Evolutionary conservation across 1,140 invertebrate species (phyloP).

Genomic region (Arion vulgaris): DNA sequence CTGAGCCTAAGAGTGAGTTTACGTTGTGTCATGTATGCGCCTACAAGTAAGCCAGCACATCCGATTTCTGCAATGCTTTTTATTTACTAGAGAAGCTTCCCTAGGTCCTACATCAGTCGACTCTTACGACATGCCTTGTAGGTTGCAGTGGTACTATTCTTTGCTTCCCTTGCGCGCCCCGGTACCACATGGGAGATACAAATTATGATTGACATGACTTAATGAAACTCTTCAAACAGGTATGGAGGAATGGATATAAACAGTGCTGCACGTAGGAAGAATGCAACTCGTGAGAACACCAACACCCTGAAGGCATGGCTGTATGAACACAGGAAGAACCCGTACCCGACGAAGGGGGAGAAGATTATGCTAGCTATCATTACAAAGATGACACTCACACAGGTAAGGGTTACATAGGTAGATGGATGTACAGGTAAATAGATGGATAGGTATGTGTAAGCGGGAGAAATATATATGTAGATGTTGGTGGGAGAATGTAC

Average conservation of each 20-base stretch:
- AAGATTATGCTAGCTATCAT: conserved; percentile 99
- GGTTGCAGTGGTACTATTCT: too few relatives aligned
- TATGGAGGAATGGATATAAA: conserved; percentile 94
- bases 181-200: too few relatives aligned
- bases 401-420: conserved; percentile 69
- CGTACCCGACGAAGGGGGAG: conserved; percentile 98
- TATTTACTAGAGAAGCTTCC: too few relatives aligned
- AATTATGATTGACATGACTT: too few relatives aligned
- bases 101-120: too few relatives aligned
- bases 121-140: too few relatives aligned
- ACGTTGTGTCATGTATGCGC: too few relatives aligned
- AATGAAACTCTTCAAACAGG: conserved; percentile 78
- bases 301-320: conserved; percentile 97
- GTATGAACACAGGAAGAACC: conserved; percentile 98
- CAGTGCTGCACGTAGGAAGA: conserved; percentile 92
- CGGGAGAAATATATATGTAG: conserved; percentile 5
- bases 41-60: too few relatives aligned
- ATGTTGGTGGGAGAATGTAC: neutral
- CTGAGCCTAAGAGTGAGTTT: too few relatives aligned
- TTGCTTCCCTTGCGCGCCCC: too few relatives aligned
- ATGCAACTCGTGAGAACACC: conserved; percentile 95
- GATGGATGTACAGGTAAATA: neutral
- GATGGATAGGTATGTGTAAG: neutral
- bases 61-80: too few relatives aligned
- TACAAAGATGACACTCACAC: conserved; percentile 98